Conservation (phyloP, 1,140 invertebrate genomes). For the Papilio aristodemus region DNA sequence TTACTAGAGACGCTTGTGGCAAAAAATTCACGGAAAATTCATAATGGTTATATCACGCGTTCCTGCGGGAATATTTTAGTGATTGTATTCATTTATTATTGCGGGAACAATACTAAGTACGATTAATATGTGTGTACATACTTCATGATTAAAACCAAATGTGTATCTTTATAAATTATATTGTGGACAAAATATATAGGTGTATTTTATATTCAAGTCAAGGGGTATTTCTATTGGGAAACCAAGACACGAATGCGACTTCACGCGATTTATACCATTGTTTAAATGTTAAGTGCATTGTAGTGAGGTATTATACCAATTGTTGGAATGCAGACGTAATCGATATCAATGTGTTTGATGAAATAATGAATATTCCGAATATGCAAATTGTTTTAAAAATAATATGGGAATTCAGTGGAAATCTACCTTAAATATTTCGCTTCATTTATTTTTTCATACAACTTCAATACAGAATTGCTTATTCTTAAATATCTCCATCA, state of each 20-base stretch:
- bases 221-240: background rate
- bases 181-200: background rate
- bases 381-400: background rate
- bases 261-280: slow-evolving; percentile 20
- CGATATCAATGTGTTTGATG: background rate
- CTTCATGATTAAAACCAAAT: background rate
- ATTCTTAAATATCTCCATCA: no score
- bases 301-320: background rate
- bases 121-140: background rate
- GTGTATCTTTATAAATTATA: background rate
- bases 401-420: background rate
- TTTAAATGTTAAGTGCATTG: background rate
- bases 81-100: no score
- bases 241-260: background rate
- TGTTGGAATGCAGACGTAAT: background rate
- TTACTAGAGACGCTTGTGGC: background rate
- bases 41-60: no score
- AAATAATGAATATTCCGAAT: background rate
- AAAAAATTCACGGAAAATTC: background rate
- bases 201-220: background rate
- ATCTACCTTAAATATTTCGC: background rate
- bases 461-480: no score
- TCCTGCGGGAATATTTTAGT: no score
- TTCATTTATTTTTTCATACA: background rate
- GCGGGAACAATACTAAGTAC: no score